phyloP scores from a whole-genome alignment of 2,888 invertebrate genomes.

The Dicycla oo region DNA sequence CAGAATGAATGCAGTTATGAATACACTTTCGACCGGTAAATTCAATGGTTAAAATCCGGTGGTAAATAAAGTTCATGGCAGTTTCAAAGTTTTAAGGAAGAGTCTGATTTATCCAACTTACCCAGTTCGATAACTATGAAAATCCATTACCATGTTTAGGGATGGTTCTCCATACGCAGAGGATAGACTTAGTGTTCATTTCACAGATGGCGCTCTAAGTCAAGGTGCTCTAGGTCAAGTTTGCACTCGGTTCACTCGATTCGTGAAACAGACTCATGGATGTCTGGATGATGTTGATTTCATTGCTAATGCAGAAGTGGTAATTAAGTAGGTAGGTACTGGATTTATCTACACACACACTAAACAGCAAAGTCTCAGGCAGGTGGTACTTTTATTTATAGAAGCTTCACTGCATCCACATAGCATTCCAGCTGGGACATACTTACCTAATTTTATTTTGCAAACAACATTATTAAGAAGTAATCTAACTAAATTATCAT shows the following conservation, averaged over 20 bases:
- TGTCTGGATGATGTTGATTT: constrained; percentile 14
- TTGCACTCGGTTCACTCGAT: not conserved
- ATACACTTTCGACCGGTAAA: constrained; percentile 9
- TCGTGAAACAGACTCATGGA: constrained; percentile 1
- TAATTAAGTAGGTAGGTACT: not conserved
- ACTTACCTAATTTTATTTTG: not conserved
- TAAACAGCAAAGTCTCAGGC: not conserved
- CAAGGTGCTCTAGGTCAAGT: constrained; percentile 32
- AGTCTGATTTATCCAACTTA: not conserved
- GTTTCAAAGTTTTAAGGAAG: not conserved
- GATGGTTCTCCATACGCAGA: not conserved
- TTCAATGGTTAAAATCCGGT: not conserved
- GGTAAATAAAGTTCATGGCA: not conserved
- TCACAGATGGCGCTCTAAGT: constrained; percentile 35
- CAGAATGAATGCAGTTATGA: not conserved
- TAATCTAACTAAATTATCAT: not conserved
- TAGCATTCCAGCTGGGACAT: not conserved
- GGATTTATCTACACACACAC: not conserved
- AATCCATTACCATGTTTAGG: not conserved
- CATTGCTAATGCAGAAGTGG: not conserved
- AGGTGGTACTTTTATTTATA: not conserved
- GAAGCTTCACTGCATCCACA: not conserved
- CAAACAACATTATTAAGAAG: not conserved
- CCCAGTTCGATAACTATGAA: not conserved
- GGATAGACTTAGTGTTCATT: not conserved